phyloP scores from a whole-genome alignment of 2,113 vertebrate species.

The Microtus oregoni region DNA sequence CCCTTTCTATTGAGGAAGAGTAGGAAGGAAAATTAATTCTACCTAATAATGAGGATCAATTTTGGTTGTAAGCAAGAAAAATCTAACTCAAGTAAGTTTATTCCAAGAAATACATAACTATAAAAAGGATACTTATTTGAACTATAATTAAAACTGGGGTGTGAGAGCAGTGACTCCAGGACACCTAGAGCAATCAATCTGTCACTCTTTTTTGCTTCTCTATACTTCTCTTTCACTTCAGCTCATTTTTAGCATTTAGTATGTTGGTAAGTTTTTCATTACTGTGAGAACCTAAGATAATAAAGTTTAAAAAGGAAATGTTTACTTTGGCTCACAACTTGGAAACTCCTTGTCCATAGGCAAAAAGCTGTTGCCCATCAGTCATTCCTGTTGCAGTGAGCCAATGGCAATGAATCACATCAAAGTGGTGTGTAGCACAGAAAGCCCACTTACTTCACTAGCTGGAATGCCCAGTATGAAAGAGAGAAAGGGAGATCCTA shows the following conservation, averaged over 20 bases:
- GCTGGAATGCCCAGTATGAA: background rate
- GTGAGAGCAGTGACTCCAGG: background rate
- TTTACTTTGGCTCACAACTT: background rate
- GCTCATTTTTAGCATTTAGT: background rate
- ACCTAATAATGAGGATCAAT: background rate
- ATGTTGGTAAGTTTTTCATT: background rate
- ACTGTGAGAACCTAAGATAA: background rate
- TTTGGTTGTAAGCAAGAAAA: constrained; percentile 8
- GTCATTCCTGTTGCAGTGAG: background rate
- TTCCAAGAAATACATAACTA: background rate
- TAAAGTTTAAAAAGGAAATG: background rate
- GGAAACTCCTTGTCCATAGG: background rate
- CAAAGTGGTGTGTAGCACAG: background rate
- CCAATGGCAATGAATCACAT: background rate
- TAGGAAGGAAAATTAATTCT: background rate
- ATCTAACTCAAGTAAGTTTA: background rate
- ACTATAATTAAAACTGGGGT: background rate
- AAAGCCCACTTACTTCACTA: background rate
- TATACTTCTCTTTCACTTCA: background rate
- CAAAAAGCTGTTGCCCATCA: background rate
- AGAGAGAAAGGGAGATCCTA: background rate
- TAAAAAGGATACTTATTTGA: background rate
- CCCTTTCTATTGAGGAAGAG: background rate
- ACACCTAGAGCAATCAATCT: background rate
- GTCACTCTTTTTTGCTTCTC: background rate